These are phyloP conservation scores for Oryzias curvinotus DNA, from an alignment of 2,113 vertebrate genomes.

Conservation along the genomic window DNA sequence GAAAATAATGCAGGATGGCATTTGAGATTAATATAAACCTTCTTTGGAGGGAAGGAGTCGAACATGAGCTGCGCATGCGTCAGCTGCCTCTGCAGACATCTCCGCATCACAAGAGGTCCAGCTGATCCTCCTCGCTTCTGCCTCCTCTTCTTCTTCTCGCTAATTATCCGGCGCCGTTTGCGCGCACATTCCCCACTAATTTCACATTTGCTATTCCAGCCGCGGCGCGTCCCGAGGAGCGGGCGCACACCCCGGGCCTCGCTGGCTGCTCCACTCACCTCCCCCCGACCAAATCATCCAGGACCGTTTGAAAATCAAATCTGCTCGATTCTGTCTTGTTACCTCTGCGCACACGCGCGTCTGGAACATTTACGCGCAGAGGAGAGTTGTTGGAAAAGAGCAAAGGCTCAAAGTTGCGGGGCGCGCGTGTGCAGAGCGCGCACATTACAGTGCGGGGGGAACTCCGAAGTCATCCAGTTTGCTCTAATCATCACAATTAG, in stretches of 20 bases:
- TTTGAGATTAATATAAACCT: too few relatives aligned
- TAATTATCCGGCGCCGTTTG: conserved; percentile 94
- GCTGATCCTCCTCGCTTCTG: conserved; percentile 61
- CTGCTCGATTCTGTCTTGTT: conserved; percentile 80
- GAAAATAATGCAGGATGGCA: too few relatives aligned
- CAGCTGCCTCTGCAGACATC: conserved; percentile 25
- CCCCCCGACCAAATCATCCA: conserved; percentile 72
- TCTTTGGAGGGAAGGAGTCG: too few relatives aligned
- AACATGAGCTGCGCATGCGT: conserved; percentile 2
- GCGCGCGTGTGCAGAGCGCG: not conserved
- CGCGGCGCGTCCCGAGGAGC: conserved; percentile 85
- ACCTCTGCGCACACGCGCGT: not conserved
- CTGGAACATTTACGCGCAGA: not conserved
- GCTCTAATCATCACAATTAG: conserved; percentile 99
- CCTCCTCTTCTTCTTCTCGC: conserved; percentile 56
- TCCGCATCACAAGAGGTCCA: conserved; percentile 57
- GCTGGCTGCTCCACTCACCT: too few relatives aligned
- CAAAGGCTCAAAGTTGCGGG: not conserved
- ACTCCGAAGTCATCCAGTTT: conserved; percentile 99
- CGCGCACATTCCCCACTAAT: conserved; percentile 96
- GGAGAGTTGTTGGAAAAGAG: too few relatives aligned
- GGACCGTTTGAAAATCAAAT: conserved; percentile 91
- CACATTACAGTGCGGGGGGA: conserved; percentile 76
- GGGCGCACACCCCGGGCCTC: conserved; percentile 56
- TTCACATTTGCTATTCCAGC: conserved; percentile 96